Evolutionary conservation across 2,888 invertebrate species (phyloP).

Genomic region (Ceramica pisi): DNA sequence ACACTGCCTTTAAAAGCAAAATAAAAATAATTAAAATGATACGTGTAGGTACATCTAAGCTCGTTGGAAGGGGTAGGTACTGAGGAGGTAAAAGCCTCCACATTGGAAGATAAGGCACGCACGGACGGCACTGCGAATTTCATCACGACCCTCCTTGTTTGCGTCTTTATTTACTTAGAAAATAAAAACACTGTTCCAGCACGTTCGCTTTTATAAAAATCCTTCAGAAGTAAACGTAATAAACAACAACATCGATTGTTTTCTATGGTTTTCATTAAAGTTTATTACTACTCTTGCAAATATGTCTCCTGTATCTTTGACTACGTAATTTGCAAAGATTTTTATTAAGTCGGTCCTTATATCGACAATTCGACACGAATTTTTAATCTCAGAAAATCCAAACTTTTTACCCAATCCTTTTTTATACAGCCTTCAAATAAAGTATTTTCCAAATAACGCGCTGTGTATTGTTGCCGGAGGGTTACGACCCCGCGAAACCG

Average conservation of each 20-base stretch:
- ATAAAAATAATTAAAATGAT: conserved; percentile 55
- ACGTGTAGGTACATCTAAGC: conserved; percentile 59
- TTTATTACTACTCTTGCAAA: not conserved
- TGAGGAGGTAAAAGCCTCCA: conserved; percentile 75
- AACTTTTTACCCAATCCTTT: conserved; percentile 15
- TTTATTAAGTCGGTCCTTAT: not conserved
- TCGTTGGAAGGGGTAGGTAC: conserved; percentile 69
- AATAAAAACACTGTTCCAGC: conserved; percentile 68
- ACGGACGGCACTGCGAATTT: conserved; percentile 81
- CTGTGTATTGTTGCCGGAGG: conserved; percentile 57
- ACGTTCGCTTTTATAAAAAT: conserved; percentile 36
- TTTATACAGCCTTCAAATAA: conserved; percentile 36
- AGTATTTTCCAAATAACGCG: conserved; percentile 32
- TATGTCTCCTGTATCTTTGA: conserved; percentile 13
- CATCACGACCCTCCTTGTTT: conserved; percentile 78
- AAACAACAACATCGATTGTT: conserved; percentile 9
- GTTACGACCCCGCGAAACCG: conserved; percentile 70
- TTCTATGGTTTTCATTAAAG: conserved; percentile 6
- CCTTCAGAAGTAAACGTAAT: conserved; percentile 10
- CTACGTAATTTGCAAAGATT: conserved; percentile 12
- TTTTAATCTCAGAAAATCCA: conserved; percentile 14
- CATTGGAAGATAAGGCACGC: conserved; percentile 87
- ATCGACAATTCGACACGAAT: not conserved
- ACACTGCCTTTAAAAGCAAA: not conserved
- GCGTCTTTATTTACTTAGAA: conserved; percentile 79